A percentile compares a stretch with the other conserved stretches of the same genome.
These are phyloP conservation scores for Aurelia sp. DNA, from an alignment of 30 jellyfish, hydroid and myxozoan genomes.

Conservation along the genomic window DNA sequence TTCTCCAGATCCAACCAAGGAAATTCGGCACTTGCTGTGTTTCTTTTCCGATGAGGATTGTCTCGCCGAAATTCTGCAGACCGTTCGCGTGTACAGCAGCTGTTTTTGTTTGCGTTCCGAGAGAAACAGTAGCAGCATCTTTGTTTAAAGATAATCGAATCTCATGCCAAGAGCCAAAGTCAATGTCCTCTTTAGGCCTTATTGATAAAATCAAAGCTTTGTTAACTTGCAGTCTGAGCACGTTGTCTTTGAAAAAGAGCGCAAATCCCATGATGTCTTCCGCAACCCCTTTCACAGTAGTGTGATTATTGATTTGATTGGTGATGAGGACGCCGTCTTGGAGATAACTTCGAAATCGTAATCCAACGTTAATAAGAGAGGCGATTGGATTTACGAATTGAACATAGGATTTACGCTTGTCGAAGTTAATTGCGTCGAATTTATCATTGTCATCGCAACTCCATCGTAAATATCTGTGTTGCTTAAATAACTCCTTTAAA, in stretches of 20 bases:
- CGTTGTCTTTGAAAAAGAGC: slow-evolving; percentile 66
- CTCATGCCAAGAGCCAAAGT: slow-evolving; percentile 78
- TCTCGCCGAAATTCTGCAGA: not conserved
- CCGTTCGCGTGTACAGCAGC: not conserved
- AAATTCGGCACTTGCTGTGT: slow-evolving; percentile 9
- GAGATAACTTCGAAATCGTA: slow-evolving; percentile 70
- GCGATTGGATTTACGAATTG: slow-evolving; percentile 22
- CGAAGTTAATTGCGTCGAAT: slow-evolving; percentile 51
- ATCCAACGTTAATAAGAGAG: slow-evolving; percentile 36
- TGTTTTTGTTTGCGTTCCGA: slow-evolving; percentile 22
- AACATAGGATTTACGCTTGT: slow-evolving; percentile 25
- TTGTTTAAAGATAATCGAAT: slow-evolving; percentile 14
- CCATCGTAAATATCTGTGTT: slow-evolving; percentile 23
- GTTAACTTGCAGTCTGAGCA: slow-evolving; percentile 42
- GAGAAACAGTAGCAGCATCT: slow-evolving; percentile 1
- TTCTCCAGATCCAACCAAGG: slow-evolving; percentile 64
- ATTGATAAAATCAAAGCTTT: slow-evolving; percentile 16
- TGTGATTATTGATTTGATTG: slow-evolving; percentile 19
- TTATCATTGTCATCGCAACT: slow-evolving; percentile 39
- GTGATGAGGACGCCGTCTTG: slow-evolving; percentile 60
- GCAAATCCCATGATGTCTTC: slow-evolving; percentile 58
- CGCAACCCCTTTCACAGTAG: slow-evolving; percentile 28
- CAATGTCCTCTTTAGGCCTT: slow-evolving; percentile 56
- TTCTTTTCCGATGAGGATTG: slow-evolving; percentile 44
- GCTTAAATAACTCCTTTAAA: slow-evolving; percentile 25